Percentiles rank a stretch among this genome's conserved stretches.
These are phyloP conservation scores for Accipiter virgatus DNA, from an alignment of 2,113 vertebrate genomes.

Conservation along the genomic window DNA sequence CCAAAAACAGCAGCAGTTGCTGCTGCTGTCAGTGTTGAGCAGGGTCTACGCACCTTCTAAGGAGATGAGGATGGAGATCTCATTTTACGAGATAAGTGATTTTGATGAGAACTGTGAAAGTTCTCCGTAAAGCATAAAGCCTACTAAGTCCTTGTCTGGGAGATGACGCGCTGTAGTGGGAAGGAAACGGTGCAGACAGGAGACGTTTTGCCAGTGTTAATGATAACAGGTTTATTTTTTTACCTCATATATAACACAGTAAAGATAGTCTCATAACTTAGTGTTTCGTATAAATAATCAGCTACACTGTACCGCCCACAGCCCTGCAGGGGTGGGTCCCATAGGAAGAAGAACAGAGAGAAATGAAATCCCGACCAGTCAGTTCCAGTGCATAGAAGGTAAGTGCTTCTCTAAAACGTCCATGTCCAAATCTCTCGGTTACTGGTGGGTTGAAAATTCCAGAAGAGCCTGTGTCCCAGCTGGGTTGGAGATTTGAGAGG, in stretches of 20 bases:
- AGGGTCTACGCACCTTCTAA: not conserved
- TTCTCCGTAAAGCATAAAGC: not conserved
- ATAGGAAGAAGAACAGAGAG: not conserved
- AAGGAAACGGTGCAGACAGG: not conserved
- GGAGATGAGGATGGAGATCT: not conserved
- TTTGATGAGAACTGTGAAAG: not conserved
- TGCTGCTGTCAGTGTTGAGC: not conserved
- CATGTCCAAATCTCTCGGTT: not conserved
- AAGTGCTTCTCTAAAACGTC: not conserved
- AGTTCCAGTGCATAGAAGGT: not conserved
- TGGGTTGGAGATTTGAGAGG: not conserved
- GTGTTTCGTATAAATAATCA: conserved; percentile 27
- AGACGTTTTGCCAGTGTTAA: not conserved
- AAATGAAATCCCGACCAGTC: not conserved
- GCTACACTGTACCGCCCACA: not conserved
- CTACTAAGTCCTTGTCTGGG: not conserved
- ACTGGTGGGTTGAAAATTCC: not conserved
- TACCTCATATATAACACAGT: not conserved
- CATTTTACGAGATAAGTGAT: not conserved
- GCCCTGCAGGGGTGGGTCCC: not conserved
- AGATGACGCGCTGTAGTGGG: not conserved
- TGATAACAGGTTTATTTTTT: conserved; percentile 23
- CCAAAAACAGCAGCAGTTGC: not conserved
- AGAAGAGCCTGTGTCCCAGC: not conserved
- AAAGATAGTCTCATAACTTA: not conserved